These are phyloP conservation scores for Solenodon paradoxus DNA, from an alignment of 2,113 vertebrate species.

Conservation along the genomic window DNA sequence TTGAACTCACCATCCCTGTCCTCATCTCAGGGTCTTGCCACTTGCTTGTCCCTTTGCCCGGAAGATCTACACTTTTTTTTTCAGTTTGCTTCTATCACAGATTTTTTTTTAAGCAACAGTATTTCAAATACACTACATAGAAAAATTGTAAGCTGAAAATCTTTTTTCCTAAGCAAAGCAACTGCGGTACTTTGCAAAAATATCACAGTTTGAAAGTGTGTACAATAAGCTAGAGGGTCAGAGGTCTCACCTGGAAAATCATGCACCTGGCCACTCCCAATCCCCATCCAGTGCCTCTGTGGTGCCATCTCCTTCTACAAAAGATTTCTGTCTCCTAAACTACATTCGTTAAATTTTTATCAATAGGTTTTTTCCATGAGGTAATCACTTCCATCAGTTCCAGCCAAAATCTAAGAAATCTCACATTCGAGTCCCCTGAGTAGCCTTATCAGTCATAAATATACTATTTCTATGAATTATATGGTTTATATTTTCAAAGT, in stretches of 20 bases:
- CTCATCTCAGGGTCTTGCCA: not conserved
- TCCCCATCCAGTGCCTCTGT: not conserved
- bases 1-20: not conserved
- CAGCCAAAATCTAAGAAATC: not conserved
- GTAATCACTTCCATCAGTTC: not conserved
- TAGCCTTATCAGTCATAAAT: not conserved
- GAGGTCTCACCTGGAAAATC: not conserved
- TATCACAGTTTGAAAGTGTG: not conserved
- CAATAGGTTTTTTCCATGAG: not conserved
- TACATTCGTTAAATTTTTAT: constrained; percentile 2
- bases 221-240: rapidly evolving
- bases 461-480: not conserved
- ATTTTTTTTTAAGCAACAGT: not conserved
- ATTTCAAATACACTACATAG: constrained; percentile 17
- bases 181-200: not conserved
- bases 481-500: not conserved
- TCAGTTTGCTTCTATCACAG: not conserved
- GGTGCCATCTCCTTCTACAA: not conserved
- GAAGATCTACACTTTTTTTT: not conserved
- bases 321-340: constrained; percentile 8
- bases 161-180: not conserved
- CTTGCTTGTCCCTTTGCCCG: not conserved
- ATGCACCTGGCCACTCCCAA: not conserved
- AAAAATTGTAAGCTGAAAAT: no score
- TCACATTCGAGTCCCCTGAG: not conserved